These are phyloP conservation scores for Ostrea denselamellosa DNA, from an alignment of 1,140 invertebrate species.

Conservation along the genomic window DNA sequence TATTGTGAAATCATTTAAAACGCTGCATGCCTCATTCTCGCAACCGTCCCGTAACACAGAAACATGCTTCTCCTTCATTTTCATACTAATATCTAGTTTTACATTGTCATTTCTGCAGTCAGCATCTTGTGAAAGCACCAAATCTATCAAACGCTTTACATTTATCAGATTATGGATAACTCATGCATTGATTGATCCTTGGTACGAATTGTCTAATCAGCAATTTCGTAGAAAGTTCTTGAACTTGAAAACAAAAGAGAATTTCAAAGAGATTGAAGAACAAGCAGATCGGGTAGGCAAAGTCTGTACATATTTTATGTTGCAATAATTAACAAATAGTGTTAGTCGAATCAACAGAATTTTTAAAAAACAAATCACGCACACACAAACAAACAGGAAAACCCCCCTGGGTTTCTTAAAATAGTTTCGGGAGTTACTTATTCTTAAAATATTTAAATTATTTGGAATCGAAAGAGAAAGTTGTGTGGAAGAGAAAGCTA, in stretches of 20 bases:
- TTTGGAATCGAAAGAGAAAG: constrained; percentile 42
- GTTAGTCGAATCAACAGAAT: no score
- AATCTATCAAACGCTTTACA: not conserved
- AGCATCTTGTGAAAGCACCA: not conserved
- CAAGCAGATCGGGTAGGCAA: no score
- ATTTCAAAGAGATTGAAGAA: no score
- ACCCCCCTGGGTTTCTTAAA: not conserved
- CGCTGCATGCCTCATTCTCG: constrained; percentile 56
- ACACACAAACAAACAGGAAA: not conserved
- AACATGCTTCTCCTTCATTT: constrained; percentile 11
- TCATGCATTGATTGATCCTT: not conserved
- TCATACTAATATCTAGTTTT: not conserved
- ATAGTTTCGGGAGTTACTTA: not conserved
- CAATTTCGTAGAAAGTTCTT: no score
- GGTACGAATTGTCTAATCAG: no score
- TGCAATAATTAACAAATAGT: no score
- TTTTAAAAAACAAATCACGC: no score
- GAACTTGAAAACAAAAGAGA: no score
- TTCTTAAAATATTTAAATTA: not conserved
- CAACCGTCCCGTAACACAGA: constrained; percentile 53
- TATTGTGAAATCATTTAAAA: constrained; percentile 60
- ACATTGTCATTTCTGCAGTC: not conserved
- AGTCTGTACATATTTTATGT: no score
- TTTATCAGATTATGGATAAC: not conserved
- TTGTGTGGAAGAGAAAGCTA: not conserved